Evolutionary conservation across 2,888 invertebrate genomes (phyloP).

Genomic region (Melikaiella ostensackeni): DNA sequence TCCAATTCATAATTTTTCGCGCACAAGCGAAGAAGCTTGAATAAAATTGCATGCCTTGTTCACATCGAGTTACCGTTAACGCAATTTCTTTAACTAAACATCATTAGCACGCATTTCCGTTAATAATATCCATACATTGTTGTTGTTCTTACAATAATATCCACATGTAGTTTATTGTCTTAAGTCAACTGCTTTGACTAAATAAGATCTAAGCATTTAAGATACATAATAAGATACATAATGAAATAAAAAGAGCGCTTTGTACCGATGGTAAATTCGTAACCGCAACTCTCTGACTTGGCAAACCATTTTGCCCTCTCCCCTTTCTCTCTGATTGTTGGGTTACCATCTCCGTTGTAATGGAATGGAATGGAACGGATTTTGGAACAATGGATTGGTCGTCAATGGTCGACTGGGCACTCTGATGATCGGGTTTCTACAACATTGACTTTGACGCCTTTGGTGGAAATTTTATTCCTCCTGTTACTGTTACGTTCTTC

Average conservation of each 20-base stretch:
- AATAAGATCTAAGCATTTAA: constrained; percentile 42
- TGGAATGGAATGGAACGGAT: constrained; percentile 76
- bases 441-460: constrained; percentile 48
- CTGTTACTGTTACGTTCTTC: constrained; percentile 63
- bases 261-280: constrained; percentile 62
- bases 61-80: constrained; percentile 4
- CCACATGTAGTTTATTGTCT: constrained; percentile 33
- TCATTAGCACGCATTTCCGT: constrained; percentile 32
- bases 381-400: constrained; percentile 70
- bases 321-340: constrained; percentile 83
- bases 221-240: constrained; percentile 42
- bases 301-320: constrained; percentile 83
- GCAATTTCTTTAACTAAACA: constrained; percentile 18
- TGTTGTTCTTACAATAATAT: constrained; percentile 36
- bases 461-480: constrained; percentile 49
- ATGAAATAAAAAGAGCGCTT: constrained; percentile 52
- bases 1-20: neutral
- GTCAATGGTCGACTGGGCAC: constrained; percentile 67
- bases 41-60: constrained; percentile 19
- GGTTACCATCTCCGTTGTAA: constrained; percentile 80
- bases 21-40: neutral
- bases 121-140: constrained; percentile 29
- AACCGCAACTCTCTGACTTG: constrained; percentile 80
- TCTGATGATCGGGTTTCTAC: constrained; percentile 59
- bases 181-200: constrained; percentile 38